Base-by-base conservation (phyloP, 2,888 invertebrate genomes). In the Agrotis puta region DNA sequence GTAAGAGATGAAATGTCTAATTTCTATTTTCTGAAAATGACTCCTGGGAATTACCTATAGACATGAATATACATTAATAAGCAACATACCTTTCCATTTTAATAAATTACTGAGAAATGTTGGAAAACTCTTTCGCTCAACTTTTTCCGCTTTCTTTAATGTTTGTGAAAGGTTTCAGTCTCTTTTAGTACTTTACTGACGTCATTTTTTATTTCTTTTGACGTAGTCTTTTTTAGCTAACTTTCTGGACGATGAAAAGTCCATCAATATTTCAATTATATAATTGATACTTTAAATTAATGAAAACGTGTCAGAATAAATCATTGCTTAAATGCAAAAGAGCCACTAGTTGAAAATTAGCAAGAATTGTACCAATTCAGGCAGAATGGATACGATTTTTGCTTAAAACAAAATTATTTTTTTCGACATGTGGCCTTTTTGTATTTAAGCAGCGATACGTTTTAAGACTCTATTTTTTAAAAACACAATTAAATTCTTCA, bases 81-180 rank as follows among this genome's bases (percentile, higher is more conserved):
- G 59, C 47, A 51, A 54, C 13, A 54, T 66, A 64, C 57, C 62
- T 68, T 69, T 62, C n/a, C 61, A 66, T 62, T 80, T 70, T 66
- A 81, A 77, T 73, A 81, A 81, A 81, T 77, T 76, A 67, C 56
- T 48, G 50, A 63, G 66, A 57, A 73, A 76, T 64, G 66, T 75
- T 59, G 54, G n/a, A 50, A 81, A 75, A 82, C 68, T 75, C 71
- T 70, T 84, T 78, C 64, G 57, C 72, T 63, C 39, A 84, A 82
- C 64, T 79, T 76, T 81, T 78, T 82, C 73, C 67, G 58, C 70
- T 74, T 74, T 70, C 70, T 69, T 71, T 74, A 53, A 84, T 82
- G 68, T 78, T 84, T 74, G 71, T 69, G 70, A 82, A 77, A 75
- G 74, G 67, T 77, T 83, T 57, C 53, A 70, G 65, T 58, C 65